Conservation (phyloP, 2,113 vertebrate genomes). For the Pelvicachromis taeniatus region DNA sequence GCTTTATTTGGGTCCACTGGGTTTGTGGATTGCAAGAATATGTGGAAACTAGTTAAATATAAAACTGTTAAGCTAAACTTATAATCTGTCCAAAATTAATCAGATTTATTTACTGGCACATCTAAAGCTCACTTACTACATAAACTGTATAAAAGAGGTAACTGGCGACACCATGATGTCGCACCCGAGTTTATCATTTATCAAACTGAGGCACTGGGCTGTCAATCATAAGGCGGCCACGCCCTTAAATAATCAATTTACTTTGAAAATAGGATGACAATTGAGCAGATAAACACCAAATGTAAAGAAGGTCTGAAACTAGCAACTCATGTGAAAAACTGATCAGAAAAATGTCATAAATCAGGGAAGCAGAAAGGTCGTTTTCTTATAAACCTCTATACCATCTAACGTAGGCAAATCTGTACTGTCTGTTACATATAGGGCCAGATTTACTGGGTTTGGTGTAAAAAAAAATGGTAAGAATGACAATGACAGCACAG, state of each 20-base stretch:
- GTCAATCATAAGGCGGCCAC: neutral
- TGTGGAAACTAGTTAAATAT: neutral
- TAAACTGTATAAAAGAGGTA: neutral
- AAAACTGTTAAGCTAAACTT: neutral
- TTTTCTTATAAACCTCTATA: neutral
- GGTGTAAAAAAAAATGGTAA: neutral
- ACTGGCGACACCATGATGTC: neutral
- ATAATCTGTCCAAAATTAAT: neutral
- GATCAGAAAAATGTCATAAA: neutral
- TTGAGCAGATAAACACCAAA: neutral
- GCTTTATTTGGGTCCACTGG: neutral
- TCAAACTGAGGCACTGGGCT: neutral
- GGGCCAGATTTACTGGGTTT: neutral
- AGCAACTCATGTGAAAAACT: neutral
- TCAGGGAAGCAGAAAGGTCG: neutral
- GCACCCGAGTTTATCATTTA: neutral
- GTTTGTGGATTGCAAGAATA: neutral
- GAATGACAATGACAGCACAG: neutral
- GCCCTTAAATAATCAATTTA: neutral
- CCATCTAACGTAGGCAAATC: accelerated
- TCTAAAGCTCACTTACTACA: neutral
- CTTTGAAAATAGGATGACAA: neutral
- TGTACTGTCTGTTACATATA: accelerated
- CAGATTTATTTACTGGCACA: neutral
- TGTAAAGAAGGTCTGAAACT: neutral